Percentiles rank a stretch among this genome's conserved stretches.
phyloP scores from a whole-genome alignment of 2,113 vertebrate genomes.

The Desmodus rotundus region DNA sequence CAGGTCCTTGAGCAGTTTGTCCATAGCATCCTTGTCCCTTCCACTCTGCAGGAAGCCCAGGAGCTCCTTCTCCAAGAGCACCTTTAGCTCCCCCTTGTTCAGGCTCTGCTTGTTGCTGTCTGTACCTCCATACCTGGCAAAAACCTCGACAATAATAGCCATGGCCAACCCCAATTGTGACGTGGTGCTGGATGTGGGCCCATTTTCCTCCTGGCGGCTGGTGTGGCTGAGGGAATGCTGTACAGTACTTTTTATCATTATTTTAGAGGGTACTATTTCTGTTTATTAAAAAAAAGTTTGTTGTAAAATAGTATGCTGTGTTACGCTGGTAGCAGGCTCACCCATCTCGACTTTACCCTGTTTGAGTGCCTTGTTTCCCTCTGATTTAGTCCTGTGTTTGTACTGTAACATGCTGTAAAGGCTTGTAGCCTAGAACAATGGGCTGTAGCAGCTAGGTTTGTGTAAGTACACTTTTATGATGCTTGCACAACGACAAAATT shows the following conservation, averaged over 20 bases:
- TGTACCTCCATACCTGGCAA: too few species aligned
- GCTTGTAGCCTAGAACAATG: neutral
- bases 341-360: neutral
- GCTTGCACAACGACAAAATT: neutral
- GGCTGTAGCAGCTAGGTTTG: neutral
- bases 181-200: too few species aligned
- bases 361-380: neutral
- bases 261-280: too few species aligned
- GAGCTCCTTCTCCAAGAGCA: neutral
- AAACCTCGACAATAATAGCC: too few species aligned
- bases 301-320: neutral
- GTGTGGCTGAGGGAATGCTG: too few species aligned
- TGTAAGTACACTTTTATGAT: neutral
- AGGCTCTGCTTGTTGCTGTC: too few species aligned
- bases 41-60: constrained; percentile 62
- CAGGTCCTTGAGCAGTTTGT: constrained; percentile 78
- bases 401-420: neutral
- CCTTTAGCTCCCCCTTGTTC: too few species aligned
- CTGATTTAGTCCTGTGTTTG: neutral
- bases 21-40: constrained; percentile 67
- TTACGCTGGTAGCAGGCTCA: neutral
- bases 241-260: too few species aligned
- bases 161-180: too few species aligned
- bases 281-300: neutral
- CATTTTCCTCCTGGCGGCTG: too few species aligned